phyloP scores from a whole-genome alignment of 2,113 vertebrate genomes.

The Elanus axillaris region DNA sequence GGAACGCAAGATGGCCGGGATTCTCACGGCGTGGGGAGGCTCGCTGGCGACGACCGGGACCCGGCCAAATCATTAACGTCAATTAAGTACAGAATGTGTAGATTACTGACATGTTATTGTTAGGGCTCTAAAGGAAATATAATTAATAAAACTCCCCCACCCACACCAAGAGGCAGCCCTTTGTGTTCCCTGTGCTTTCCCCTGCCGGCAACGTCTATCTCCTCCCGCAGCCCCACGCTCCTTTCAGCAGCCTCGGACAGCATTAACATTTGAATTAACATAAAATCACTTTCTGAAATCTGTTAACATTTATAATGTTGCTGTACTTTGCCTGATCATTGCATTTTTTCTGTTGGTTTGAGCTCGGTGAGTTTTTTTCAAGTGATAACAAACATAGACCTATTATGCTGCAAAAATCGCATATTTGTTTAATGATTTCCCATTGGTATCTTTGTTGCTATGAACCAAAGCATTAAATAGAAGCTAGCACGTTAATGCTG shows the following conservation, averaged over 20 bases:
- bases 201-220: not conserved
- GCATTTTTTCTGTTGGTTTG: not conserved
- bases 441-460: constrained; percentile 66
- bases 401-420: constrained; percentile 39
- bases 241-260: constrained; percentile 16
- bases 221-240: not conserved
- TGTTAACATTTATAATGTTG: constrained; percentile 17
- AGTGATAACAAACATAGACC: not conserved
- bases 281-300: constrained; percentile 42
- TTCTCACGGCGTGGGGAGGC: constrained; percentile 25
- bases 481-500: constrained; percentile 27
- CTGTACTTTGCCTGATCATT: not conserved
- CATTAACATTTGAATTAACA: constrained; percentile 14
- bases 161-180: not conserved
- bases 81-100: not conserved
- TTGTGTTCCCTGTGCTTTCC: constrained; percentile 3
- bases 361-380: not conserved
- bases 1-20: not conserved
- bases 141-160: constrained; percentile 42
- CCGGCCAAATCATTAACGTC: constrained; percentile 43
- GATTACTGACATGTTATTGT: constrained; percentile 44
- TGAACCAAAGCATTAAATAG: constrained; percentile 58
- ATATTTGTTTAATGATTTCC: constrained; percentile 66
- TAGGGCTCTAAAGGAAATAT: constrained; percentile 35
- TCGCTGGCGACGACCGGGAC: not conserved